A percentile compares a stretch with the other conserved stretches of the same genome.
phyloP scores from a whole-genome alignment of 2,113 vertebrate species.

The Ovibos moschatus region DNA sequence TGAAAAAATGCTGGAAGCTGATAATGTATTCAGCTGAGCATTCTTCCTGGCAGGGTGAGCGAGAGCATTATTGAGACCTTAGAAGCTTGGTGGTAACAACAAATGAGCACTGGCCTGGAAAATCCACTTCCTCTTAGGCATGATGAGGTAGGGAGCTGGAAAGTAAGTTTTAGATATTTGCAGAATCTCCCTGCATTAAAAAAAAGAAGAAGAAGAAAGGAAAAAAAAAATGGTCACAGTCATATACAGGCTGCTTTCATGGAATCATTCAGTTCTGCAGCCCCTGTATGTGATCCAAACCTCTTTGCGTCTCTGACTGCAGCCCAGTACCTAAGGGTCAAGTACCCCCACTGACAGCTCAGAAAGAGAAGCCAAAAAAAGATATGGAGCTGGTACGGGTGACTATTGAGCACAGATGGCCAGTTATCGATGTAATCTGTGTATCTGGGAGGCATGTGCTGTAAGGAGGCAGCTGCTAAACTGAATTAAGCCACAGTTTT shows the following conservation, averaged over 20 bases:
- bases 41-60: background rate
- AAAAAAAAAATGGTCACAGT: background rate
- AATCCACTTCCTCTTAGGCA: background rate
- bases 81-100: background rate
- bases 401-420: conserved; percentile 55
- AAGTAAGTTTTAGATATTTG: background rate
- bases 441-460: conserved; percentile 45
- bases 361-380: conserved; percentile 35
- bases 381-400: conserved; percentile 25
- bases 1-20: background rate
- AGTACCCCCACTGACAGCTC: conserved; percentile 40
- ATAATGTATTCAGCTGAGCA: background rate
- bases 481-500: conserved; percentile 49
- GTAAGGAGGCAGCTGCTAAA: conserved; percentile 23
- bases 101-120: background rate
- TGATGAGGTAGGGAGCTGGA: background rate
- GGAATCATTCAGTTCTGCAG: background rate
- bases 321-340: conserved; percentile 57
- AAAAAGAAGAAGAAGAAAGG: background rate
- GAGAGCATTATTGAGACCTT: background rate
- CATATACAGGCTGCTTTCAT: background rate
- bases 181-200: background rate
- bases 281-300: background rate
- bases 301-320: conserved; percentile 18
- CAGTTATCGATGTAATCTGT: conserved; percentile 49